A percentile compares a stretch with the other conserved stretches of the same genome.
phyloP scores from a whole-genome alignment of 2,113 vertebrate genomes.

The Ibidorhyncha struthersii region DNA sequence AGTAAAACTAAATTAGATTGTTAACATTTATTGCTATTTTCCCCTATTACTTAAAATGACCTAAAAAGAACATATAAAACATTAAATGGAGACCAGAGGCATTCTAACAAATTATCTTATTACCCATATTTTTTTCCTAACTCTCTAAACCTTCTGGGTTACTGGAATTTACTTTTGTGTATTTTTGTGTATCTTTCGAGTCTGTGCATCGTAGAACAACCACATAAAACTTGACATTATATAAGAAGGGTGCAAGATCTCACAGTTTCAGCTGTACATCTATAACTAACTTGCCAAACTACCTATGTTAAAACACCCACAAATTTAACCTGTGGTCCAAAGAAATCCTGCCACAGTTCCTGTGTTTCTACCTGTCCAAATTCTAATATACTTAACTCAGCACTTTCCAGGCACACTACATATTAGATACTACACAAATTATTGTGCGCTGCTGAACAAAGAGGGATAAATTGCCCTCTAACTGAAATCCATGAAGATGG shows the following conservation, averaged over 20 bases:
- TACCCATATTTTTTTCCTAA: not conserved
- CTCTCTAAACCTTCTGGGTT: not conserved
- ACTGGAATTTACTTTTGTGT: not conserved
- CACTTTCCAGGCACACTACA: not conserved
- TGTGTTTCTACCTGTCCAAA: not conserved
- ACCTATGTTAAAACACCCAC: not conserved
- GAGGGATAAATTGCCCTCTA: not conserved
- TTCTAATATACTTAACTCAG: not conserved
- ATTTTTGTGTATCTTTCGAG: not conserved
- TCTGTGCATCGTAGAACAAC: not conserved
- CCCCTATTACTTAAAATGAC: constrained; percentile 13
- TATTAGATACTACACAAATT: not conserved
- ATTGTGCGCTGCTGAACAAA: not conserved
- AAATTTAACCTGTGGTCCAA: not conserved
- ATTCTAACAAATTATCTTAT: constrained; percentile 27
- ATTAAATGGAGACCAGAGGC: not conserved
- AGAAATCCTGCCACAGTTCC: not conserved
- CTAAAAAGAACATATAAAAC: constrained; percentile 9
- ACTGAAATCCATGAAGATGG: not conserved
- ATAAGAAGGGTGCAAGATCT: not conserved
- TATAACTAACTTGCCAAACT: not conserved
- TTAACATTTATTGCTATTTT: constrained; percentile 51
- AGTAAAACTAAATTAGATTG: constrained; percentile 42
- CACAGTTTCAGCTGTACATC: not conserved
- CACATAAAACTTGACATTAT: accelerated